A percentile compares a stretch with the other conserved stretches of the same genome.
Conservation (phyloP, 1,140 invertebrate genomes). For the Oryzaephilus surinamensis region DNA sequence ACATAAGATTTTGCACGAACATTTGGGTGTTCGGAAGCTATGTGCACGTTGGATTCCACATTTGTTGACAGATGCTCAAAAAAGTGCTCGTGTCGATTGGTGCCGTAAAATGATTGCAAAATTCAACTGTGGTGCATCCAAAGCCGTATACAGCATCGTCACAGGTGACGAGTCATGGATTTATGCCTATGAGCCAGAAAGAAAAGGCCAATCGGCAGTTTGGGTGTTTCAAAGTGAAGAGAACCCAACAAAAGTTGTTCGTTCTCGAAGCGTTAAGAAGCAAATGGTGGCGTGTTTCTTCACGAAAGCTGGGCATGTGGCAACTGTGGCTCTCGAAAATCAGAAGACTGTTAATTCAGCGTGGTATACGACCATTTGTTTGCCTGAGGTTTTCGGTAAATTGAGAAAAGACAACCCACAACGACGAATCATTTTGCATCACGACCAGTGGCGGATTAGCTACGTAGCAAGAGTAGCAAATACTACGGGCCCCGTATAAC, state of each 20-base stretch:
- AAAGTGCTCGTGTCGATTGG: conserved; percentile 22
- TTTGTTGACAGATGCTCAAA: conserved; percentile 24
- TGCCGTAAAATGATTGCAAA: conserved; percentile 20
- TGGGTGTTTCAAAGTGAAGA: conserved; percentile 24
- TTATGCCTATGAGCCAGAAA: conserved; percentile 9
- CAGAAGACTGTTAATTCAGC: conserved; percentile 21
- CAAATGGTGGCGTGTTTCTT: conserved; percentile 27
- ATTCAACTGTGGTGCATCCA: conserved; percentile 16
- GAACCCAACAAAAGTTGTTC: conserved; percentile 32
- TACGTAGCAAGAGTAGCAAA: too few relatives aligned
- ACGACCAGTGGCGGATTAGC: too few relatives aligned
- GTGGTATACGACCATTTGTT: conserved; percentile 28
- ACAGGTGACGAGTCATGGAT: conserved; percentile 10
- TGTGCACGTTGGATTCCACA: conserved; percentile 24
- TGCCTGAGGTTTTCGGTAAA: conserved; percentile 17
- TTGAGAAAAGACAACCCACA: conserved; percentile 13
- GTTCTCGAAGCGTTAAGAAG: conserved; percentile 23
- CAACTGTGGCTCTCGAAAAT: conserved; percentile 19
- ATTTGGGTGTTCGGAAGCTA: conserved; percentile 21
- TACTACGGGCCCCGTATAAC: too few relatives aligned
- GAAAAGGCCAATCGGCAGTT: conserved; percentile 6
- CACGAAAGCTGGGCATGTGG: conserved; percentile 18
- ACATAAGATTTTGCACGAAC: conserved; percentile 23
- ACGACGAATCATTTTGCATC: conserved; percentile 23
- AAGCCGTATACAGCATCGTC: conserved; percentile 13